These are phyloP conservation scores for Elysia crispata DNA, from an alignment of 2,888 invertebrate species.

Conservation along the genomic window DNA sequence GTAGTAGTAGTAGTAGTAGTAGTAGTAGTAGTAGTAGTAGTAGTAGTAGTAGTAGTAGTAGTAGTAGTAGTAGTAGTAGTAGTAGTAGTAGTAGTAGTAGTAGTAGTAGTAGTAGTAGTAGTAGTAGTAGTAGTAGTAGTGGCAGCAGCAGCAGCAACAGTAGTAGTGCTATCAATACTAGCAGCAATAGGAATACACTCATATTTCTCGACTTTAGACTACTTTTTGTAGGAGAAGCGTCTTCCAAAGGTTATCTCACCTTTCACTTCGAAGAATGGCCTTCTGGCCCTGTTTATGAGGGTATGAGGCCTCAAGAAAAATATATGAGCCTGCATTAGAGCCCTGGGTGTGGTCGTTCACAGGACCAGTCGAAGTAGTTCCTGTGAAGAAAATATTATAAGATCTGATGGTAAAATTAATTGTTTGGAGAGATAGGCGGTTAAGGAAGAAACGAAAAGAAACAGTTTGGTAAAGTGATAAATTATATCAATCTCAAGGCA, in stretches of 20 bases:
- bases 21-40: conserved; percentile 12
- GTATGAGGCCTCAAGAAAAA: conserved; percentile 75
- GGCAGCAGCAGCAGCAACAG: not conserved
- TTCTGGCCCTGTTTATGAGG: conserved; percentile 81
- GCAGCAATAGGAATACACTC: no score
- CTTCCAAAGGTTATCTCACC: conserved; percentile 19
- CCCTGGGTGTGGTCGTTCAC: conserved; percentile 55
- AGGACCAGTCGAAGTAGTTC: conserved; percentile 54
- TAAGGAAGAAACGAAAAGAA: no score
- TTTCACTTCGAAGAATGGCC: conserved; percentile 70
- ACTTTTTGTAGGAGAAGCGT: no score
- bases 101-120: not conserved
- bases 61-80: not conserved
- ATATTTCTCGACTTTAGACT: no score
- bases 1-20: conserved; percentile 20
- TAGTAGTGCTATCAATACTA: no score
- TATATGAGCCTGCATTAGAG: conserved; percentile 53
- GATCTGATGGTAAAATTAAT: no score
- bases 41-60: not conserved
- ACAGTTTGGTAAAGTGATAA: no score
- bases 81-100: not conserved
- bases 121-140: not conserved
- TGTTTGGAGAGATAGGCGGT: no score
- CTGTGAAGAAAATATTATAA: not conserved
- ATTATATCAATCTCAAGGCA: no score